A percentile compares a stretch with the other conserved stretches of the same genome.
Evolutionary conservation across 2,888 invertebrate species (phyloP).

Genomic region (Stegana nigrithorax): DNA sequence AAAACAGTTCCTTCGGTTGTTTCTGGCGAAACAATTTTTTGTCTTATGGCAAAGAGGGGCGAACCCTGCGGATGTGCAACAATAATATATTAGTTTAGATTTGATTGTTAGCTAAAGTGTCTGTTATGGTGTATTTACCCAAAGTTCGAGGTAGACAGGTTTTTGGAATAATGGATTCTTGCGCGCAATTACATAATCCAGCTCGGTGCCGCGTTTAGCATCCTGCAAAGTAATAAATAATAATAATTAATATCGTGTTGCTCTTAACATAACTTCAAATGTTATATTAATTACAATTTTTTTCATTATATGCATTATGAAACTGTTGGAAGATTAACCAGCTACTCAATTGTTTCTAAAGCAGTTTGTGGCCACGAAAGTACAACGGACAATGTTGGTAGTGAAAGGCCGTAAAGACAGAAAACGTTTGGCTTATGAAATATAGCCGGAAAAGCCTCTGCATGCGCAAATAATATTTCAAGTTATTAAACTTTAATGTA

Average conservation of each 20-base stretch:
- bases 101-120: not conserved
- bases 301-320: too few relatives aligned
- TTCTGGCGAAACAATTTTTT: slow-evolving; percentile 79
- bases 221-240: slow-evolving; percentile 71
- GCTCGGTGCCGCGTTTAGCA: slow-evolving; percentile 81
- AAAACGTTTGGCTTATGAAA: too few relatives aligned
- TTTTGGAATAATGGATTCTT: slow-evolving; percentile 83
- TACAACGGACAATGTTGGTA: too few relatives aligned
- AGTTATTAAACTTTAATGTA: too few relatives aligned
- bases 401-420: too few relatives aligned
- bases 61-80: slow-evolving; percentile 75
- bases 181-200: slow-evolving; percentile 84
- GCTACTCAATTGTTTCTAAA: too few relatives aligned
- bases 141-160: slow-evolving; percentile 84
- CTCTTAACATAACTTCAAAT: not conserved
- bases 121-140: slow-evolving; percentile 71
- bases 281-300: too few relatives aligned
- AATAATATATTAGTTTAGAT: too few relatives aligned
- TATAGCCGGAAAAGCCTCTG: too few relatives aligned
- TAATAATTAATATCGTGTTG: not conserved
- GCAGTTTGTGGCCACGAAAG: too few relatives aligned
- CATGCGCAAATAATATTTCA: too few relatives aligned
- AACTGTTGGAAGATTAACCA: too few relatives aligned
- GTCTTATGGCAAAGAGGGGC: slow-evolving; percentile 81
- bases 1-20: slow-evolving; percentile 85